Evolutionary conservation across 2,797 vertebrate genomes (phyloP).

Genomic region (Bucorvus abyssinicus): DNA sequence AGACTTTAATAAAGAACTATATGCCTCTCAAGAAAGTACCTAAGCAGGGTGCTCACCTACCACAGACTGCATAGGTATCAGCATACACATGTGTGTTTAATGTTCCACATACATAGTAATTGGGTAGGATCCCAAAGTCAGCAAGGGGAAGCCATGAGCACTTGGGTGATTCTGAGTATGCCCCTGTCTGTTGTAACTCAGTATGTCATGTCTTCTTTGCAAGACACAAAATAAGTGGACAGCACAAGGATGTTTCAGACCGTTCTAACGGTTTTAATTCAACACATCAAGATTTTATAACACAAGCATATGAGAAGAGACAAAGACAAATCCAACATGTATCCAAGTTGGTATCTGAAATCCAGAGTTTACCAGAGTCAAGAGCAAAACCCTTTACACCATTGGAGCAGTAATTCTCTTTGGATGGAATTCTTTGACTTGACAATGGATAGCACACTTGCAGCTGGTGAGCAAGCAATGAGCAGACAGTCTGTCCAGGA

Average conservation of each 20-base stretch:
- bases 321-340: neutral
- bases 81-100: neutral
- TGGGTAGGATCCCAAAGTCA: neutral
- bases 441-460: neutral
- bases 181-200: neutral
- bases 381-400: neutral
- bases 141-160: neutral
- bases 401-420: neutral
- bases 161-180: neutral
- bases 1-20: neutral
- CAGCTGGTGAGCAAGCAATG: too few species aligned
- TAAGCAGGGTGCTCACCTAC: neutral
- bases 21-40: neutral
- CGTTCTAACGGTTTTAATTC: neutral
- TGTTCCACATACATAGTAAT: neutral
- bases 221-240: neutral
- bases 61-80: neutral
- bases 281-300: neutral
- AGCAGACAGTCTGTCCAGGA: too few species aligned
- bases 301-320: neutral
- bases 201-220: neutral
- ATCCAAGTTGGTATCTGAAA: neutral
- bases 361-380: neutral
- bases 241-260: neutral
- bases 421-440: neutral